These are phyloP conservation scores for Furnarius figulus DNA, from an alignment of 2,113 vertebrate species.

Conservation along the genomic window DNA sequence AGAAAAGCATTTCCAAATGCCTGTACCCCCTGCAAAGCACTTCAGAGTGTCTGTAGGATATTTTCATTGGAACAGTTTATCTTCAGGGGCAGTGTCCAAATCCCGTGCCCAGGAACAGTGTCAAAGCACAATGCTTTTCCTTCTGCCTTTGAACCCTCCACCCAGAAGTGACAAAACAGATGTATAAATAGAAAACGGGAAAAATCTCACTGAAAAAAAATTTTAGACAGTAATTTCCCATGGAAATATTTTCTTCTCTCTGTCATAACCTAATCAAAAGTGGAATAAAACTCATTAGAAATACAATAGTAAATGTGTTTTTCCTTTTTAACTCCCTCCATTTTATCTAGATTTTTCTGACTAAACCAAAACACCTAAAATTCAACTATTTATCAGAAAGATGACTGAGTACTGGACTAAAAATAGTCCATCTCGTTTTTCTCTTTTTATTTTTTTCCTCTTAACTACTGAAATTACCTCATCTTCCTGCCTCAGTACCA, in stretches of 20 bases:
- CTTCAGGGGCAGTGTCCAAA: neutral
- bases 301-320: neutral
- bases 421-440: neutral
- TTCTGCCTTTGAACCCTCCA: neutral
- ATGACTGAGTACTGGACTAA: fast-evolving
- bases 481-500: neutral
- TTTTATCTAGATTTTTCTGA: neutral
- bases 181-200: neutral
- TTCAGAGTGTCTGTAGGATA: neutral
- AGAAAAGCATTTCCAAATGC: neutral
- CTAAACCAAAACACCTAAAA: neutral
- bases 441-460: neutral
- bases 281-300: neutral
- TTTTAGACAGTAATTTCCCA: neutral
- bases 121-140: neutral
- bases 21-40: neutral
- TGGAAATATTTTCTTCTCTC: neutral
- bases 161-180: neutral
- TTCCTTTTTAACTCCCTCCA: neutral
- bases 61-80: neutral
- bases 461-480: neutral
- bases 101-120: neutral
- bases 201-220: neutral
- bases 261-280: neutral
- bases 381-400: neutral